Evolutionary conservation across 2,797 vertebrate species (phyloP).

Genomic region (Gouania willdenowi): DNA sequence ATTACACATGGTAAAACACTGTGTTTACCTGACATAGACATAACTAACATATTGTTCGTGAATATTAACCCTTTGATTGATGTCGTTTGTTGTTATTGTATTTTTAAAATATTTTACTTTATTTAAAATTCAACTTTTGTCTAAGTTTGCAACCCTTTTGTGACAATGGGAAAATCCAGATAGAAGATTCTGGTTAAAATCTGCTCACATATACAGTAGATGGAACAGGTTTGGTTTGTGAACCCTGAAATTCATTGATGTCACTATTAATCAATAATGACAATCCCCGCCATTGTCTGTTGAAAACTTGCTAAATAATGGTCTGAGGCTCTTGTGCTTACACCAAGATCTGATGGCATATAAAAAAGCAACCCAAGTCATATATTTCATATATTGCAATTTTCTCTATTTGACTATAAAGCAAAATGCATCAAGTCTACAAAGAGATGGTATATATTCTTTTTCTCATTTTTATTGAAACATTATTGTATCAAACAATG

Average conservation of each 20-base stretch:
- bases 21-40: too few species aligned
- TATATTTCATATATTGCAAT: constrained; percentile 7
- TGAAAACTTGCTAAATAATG: constrained; percentile 35
- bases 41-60: too few species aligned
- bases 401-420: constrained; percentile 2
- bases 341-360: neutral
- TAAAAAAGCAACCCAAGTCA: constrained; percentile 8
- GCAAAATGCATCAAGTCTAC: constrained; percentile 20
- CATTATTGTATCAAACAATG: constrained; percentile 7
- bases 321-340: constrained; percentile 2
- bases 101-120: too few species aligned
- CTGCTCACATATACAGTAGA: constrained; percentile 16
- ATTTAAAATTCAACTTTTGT: too few species aligned
- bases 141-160: too few species aligned
- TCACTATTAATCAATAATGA: constrained; percentile 46
- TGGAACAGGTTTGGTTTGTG: constrained; percentile 15
- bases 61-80: too few species aligned
- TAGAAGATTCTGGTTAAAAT: constrained; percentile 30
- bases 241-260: constrained; percentile 31
- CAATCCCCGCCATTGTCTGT: constrained; percentile 27
- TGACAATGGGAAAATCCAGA: too few species aligned
- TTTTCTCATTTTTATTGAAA: too few species aligned
- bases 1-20: too few species aligned
- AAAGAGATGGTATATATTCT: too few species aligned
- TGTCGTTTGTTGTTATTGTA: too few species aligned